Evolutionary conservation across 2,888 invertebrate species (phyloP).

Genomic region (Sphaerophoria taeniata): DNA sequence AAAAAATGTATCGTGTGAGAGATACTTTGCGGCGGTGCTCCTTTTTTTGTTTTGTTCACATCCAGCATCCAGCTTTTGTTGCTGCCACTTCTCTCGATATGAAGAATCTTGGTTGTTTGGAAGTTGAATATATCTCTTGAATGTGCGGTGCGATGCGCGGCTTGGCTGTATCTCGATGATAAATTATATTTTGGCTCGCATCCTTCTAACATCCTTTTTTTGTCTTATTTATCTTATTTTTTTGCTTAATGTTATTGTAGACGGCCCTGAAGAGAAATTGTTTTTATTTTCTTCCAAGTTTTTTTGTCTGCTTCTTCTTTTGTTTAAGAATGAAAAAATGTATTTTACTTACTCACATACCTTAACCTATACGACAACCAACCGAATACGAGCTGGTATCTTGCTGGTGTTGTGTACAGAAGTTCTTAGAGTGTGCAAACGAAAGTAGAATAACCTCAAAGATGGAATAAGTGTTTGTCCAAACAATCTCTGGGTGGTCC

Average conservation of each 20-base stretch:
- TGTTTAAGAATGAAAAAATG: slow-evolving; percentile 33
- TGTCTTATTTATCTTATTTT: slow-evolving; percentile 26
- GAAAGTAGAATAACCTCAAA: slow-evolving; percentile 31
- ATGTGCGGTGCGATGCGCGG: slow-evolving; percentile 34
- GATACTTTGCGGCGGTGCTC: slow-evolving; percentile 55
- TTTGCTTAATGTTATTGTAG: slow-evolving; percentile 47
- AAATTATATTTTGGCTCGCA: slow-evolving; percentile 73
- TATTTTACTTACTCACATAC: slow-evolving; percentile 32
- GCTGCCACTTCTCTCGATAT: slow-evolving; percentile 49
- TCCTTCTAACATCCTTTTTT: slow-evolving; percentile 72
- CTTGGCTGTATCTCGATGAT: slow-evolving; percentile 69
- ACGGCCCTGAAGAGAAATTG: slow-evolving; percentile 38
- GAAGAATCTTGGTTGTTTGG: slow-evolving; percentile 34
- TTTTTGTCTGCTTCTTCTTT: slow-evolving; percentile 14
- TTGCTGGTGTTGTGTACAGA: slow-evolving; percentile 6
- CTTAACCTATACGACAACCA: too few species aligned
- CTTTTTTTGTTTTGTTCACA: slow-evolving; percentile 42
- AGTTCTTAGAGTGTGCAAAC: slow-evolving; percentile 26
- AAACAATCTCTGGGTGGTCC: slow-evolving; percentile 66
- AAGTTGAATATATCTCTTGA: slow-evolving; percentile 11
- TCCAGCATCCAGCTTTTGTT: slow-evolving; percentile 52
- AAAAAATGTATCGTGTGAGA: slow-evolving; percentile 52
- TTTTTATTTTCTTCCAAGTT: slow-evolving; percentile 48
- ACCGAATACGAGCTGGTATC: not conserved
- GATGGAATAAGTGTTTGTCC: slow-evolving; percentile 52